Conservation (phyloP, 2,888 invertebrate species). For the Coremacera marginata region DNA sequence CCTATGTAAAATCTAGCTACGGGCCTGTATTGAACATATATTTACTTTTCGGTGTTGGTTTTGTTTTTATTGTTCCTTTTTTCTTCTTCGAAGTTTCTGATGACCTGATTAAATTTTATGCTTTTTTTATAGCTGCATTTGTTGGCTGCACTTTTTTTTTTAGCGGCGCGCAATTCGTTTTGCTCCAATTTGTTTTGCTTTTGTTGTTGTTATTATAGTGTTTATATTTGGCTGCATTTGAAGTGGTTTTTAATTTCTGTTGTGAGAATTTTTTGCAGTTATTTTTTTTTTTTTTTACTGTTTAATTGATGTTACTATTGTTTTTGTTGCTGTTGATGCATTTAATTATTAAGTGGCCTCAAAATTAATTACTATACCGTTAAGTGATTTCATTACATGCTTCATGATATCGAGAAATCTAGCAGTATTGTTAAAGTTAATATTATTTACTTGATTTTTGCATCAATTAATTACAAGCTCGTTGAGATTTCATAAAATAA, state of each 20-base stretch:
- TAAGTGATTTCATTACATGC: no score
- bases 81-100: not conserved
- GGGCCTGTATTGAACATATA: no score
- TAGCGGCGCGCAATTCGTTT: not conserved
- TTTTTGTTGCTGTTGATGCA: not conserved
- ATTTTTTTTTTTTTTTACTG: not conserved
- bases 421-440: no score
- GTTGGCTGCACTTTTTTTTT: not conserved
- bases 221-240: not conserved
- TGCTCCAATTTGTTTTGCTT: constrained; percentile 21
- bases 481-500: no score
- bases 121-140: not conserved
- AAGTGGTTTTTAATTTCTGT: not conserved
- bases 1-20: no score
- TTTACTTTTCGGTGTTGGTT: not conserved
- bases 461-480: no score
- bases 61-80: not conserved
- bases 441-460: no score
- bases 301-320: not conserved
- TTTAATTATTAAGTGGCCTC: no score
- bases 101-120: constrained; percentile 24
- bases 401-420: no score
- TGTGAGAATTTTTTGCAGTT: constrained; percentile 1
- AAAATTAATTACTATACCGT: no score
- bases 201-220: not conserved